Base-by-base conservation (phyloP, 2,113 vertebrate genomes). In the Ochotona curzoniae region DNA sequence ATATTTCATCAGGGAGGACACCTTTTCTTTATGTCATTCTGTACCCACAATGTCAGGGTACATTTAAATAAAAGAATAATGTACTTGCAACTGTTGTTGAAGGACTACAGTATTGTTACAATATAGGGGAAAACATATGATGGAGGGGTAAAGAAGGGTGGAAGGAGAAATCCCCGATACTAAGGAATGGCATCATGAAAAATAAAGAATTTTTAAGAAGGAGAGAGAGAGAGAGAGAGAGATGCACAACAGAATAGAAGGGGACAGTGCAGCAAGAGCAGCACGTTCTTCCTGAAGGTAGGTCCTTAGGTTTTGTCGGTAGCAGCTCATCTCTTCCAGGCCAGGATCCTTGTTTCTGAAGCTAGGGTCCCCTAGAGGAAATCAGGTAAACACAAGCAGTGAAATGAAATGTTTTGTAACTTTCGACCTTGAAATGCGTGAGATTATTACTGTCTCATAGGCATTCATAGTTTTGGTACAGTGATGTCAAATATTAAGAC, bases 241-340 rank as follows among this genome's bases (percentile, higher is more conserved):
- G 38, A 44, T 44, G 38, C 54, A 57, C 54, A 57, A 57, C 18
- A 20, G 54, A 57, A 15, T 10, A 54, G 44, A 64, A 18, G 3
- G 3, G 47, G 28, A 15, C 12, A 10, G 8, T 5, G n/a, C 8
- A 35, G 38, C 7, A 25, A 17, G 12, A 57, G 10, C 38, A 67
- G 1, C 2, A 0, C 26, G 9, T 32, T 30, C 8, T 61, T 7
- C 25, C 21, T 12, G 47, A 2, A 14, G 21, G 64, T 25, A 20
- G 7, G 32, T 10, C 14, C 11, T 79, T 73, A 35, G 79, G 5
- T 12, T 57, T 26, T 0, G 2, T 79, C 14, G 4, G 30, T 21
- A 18, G 64, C 78, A 25, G 32, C 57, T 2, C 64, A 14, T 18
- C 18, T 57, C 17, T 70, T 30, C 20, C 30, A 9, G 38, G 20